phyloP scores from a whole-genome alignment of 2,888 invertebrate species.

The Eretmocerus hayati region DNA sequence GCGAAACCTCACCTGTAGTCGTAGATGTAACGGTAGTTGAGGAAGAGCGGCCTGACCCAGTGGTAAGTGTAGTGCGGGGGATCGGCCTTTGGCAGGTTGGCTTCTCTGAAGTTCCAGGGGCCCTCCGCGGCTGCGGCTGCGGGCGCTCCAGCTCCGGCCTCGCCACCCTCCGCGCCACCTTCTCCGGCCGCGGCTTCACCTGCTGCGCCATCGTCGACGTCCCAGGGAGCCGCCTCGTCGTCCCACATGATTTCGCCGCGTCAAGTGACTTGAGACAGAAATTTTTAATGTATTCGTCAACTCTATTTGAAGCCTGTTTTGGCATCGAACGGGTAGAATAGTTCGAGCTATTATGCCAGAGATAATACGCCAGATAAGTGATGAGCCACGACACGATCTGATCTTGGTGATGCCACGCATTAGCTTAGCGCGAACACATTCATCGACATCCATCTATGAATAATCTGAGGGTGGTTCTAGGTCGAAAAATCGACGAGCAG shows the following conservation, averaged over 20 bases:
- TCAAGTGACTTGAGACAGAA: too few species aligned
- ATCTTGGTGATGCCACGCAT: too few species aligned
- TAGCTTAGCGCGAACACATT: too few species aligned
- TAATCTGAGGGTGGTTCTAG: too few species aligned
- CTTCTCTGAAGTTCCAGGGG: slow-evolving; percentile 33
- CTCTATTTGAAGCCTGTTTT: too few species aligned
- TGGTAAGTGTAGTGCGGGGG: slow-evolving; percentile 69
- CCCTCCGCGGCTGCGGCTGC: slow-evolving; percentile 44
- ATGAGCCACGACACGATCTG: too few species aligned
- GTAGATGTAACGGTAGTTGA: slow-evolving; percentile 75
- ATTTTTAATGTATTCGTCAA: too few species aligned
- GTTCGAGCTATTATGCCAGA: too few species aligned
- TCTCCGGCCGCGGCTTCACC: slow-evolving; percentile 28
- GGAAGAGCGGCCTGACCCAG: slow-evolving; percentile 79
- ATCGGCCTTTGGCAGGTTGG: slow-evolving; percentile 48
- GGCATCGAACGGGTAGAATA: too few species aligned
- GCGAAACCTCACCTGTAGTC: slow-evolving; percentile 60
- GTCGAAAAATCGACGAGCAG: too few species aligned
- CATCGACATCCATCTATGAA: too few species aligned
- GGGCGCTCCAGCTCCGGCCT: slow-evolving; percentile 47
- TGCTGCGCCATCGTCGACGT: slow-evolving; percentile 22
- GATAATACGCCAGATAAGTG: too few species aligned
- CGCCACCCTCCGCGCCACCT: slow-evolving; percentile 40
- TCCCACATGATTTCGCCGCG: slow-evolving; percentile 31
- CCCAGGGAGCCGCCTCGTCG: slow-evolving; percentile 39